These are phyloP conservation scores for Sebastes oblongus DNA, from an alignment of 2,797 vertebrate genomes.

Conservation along the genomic window DNA sequence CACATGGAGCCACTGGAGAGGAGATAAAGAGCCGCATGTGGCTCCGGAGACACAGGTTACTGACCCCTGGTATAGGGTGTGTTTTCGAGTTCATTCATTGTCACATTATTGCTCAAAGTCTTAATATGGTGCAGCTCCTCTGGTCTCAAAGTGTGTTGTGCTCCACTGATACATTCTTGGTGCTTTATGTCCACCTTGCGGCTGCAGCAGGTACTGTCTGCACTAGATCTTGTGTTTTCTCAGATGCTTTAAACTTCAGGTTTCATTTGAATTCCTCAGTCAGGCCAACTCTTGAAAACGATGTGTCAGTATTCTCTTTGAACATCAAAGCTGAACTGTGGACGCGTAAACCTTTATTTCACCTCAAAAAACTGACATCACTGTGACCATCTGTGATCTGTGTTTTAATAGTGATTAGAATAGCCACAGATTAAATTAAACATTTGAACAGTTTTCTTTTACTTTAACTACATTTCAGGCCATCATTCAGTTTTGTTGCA, in stretches of 20 bases:
- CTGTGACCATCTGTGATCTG: neutral
- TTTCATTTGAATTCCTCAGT: neutral
- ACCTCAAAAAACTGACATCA: neutral
- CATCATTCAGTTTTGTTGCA: neutral
- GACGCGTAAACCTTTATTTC: neutral
- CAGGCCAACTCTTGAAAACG: neutral
- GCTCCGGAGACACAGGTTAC: too few species aligned
- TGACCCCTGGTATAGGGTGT: too few species aligned
- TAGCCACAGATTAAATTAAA: neutral
- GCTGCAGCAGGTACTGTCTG: neutral
- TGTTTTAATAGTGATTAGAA: neutral
- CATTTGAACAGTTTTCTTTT: neutral
- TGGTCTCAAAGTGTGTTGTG: neutral
- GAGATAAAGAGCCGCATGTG: too few species aligned
- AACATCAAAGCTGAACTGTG: neutral
- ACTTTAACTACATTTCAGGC: neutral
- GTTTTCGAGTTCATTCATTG: neutral
- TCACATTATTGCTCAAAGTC: neutral
- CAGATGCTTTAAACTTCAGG: neutral
- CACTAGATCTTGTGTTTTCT: neutral
- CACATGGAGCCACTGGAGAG: too few species aligned
- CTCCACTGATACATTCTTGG: neutral
- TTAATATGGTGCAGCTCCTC: neutral
- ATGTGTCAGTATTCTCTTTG: neutral
- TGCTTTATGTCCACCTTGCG: conserved; percentile 13